Evolutionary conservation across 1,140 invertebrate genomes (phyloP).

Genomic region (Holcopasites calliopsidis): DNA sequence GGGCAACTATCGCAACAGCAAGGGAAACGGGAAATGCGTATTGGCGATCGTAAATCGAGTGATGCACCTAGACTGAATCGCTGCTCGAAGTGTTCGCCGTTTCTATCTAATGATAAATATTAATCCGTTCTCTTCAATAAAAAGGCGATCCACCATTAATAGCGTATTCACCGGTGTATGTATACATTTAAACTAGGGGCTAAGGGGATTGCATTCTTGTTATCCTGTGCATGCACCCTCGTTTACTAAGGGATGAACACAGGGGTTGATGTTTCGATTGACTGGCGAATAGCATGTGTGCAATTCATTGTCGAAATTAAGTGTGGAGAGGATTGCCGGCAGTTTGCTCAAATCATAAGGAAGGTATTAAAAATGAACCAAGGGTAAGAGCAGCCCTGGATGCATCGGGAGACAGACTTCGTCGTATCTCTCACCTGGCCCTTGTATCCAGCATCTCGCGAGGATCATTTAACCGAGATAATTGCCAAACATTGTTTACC

Average conservation of each 20-base stretch:
- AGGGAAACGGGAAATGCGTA: slow-evolving; percentile 49
- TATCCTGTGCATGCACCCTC: background rate
- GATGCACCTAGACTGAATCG: slow-evolving; percentile 27
- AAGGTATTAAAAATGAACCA: no score
- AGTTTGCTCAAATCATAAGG: background rate
- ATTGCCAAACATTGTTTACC: slow-evolving; percentile 80
- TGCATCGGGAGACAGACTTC: no score
- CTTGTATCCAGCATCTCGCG: slow-evolving; percentile 58
- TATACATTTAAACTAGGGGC: no score
- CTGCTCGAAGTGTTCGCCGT: background rate
- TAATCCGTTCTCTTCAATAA: background rate
- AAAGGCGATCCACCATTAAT: no score
- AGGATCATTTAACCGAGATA: slow-evolving; percentile 79
- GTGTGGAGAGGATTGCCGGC: background rate
- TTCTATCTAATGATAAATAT: background rate
- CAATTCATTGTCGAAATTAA: background rate
- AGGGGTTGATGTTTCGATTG: background rate
- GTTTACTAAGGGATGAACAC: background rate
- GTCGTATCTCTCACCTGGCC: slow-evolving; percentile 10
- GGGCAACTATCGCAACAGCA: slow-evolving; percentile 8
- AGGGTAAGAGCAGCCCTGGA: no score
- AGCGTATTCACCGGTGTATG: no score
- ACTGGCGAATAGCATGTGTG: background rate
- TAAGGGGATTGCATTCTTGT: background rate
- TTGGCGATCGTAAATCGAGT: slow-evolving; percentile 7